Evolutionary conservation across 2,888 invertebrate species (phyloP).

Genomic region (Morinoia aosen): DNA sequence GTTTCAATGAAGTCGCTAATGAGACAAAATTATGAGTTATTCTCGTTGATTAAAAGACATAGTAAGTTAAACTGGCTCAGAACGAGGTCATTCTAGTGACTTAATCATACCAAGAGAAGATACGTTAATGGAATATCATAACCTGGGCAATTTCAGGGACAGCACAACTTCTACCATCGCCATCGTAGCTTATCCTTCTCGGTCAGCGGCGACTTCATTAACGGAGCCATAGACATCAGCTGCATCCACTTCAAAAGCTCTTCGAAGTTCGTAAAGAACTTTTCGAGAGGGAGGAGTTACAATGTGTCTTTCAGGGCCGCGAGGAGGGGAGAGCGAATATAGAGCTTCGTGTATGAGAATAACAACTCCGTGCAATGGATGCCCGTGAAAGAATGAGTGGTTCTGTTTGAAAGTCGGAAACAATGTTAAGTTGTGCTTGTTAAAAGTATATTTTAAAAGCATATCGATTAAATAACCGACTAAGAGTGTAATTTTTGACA

Average conservation of each 20-base stretch:
- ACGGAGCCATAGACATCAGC: slow-evolving; percentile 9
- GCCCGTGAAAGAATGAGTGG: background rate
- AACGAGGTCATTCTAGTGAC: background rate
- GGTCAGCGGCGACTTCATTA: background rate
- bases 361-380: background rate
- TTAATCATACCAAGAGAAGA: background rate
- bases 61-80: background rate
- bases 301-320: background rate
- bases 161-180: background rate
- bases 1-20: background rate
- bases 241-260: background rate
- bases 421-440: background rate
- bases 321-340: background rate
- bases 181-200: background rate
- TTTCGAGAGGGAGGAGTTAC: slow-evolving; percentile 10
- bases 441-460: background rate
- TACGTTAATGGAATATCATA: background rate
- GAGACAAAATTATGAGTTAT: background rate
- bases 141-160: background rate
- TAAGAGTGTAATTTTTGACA: background rate
- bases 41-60: background rate
- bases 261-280: background rate
- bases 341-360: background rate
- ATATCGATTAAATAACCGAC: background rate
- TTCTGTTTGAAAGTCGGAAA: background rate